A percentile compares a stretch with the other conserved stretches of the same genome.
Conservation (phyloP, 1,140 invertebrate genomes). For the Drosophila watanabei region DNA sequence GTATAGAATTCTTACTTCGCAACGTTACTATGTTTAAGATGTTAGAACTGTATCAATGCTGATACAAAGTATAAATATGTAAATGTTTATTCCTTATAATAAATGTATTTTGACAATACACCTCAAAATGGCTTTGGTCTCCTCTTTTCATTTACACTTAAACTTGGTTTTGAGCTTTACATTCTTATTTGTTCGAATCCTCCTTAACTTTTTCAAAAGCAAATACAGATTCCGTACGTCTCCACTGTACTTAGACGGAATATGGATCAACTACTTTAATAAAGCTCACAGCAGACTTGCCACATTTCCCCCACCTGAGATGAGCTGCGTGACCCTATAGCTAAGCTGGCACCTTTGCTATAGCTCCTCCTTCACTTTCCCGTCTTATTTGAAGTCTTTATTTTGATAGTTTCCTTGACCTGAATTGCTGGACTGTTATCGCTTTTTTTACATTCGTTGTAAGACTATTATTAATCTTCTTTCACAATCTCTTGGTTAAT, state of each 20-base stretch:
- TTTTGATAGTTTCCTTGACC: conserved; percentile 80
- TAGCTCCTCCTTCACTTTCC: not conserved
- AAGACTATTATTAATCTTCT: conserved; percentile 24
- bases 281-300: conserved; percentile 9
- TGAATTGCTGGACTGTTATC: conserved; percentile 64
- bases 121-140: not conserved
- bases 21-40: not conserved
- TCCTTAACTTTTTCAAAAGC: not conserved
- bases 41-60: no score
- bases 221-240: not conserved
- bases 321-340: conserved; percentile 28
- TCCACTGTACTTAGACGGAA: conserved; percentile 2
- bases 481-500: conserved; percentile 28
- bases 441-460: conserved; percentile 11
- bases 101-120: no score
- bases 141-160: not conserved
- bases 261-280: not conserved
- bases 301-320: conserved; percentile 12
- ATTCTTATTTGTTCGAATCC: not conserved
- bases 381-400: conserved; percentile 38
- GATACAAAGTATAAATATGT: no score
- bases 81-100: no score
- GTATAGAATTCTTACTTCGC: not conserved
- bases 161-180: no score
- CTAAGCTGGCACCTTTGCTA: conserved; percentile 1